These are phyloP conservation scores for Rhyacophila evoluta DNA, from an alignment of 2,888 invertebrate genomes.

Conservation along the genomic window DNA sequence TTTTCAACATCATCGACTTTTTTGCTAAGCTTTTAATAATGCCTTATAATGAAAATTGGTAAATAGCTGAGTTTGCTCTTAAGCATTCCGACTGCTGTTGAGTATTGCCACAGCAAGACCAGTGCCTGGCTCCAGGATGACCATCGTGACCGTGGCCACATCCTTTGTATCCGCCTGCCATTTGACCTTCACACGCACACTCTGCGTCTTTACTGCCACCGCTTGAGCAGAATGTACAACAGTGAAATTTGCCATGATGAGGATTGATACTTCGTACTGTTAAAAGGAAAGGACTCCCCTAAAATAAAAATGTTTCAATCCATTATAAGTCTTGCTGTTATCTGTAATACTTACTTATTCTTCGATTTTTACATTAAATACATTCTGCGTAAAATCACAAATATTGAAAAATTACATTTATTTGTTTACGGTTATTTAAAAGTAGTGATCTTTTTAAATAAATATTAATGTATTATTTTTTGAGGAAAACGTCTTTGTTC, in stretches of 20 bases:
- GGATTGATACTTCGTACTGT: constrained; percentile 73
- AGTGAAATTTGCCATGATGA: constrained; percentile 82
- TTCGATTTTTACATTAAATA: too few species aligned
- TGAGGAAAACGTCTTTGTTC: too few species aligned
- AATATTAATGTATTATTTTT: too few species aligned
- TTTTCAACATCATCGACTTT: too few species aligned
- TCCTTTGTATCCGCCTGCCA: constrained; percentile 81
- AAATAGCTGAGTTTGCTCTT: constrained; percentile 65
- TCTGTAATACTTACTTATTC: too few species aligned
- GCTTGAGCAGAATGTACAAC: constrained; percentile 86
- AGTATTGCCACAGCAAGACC: constrained; percentile 84
- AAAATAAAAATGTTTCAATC: constrained; percentile 56
- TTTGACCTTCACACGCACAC: constrained; percentile 80
- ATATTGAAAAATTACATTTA: too few species aligned
- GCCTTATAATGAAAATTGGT: constrained; percentile 70
- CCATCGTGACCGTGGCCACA: constrained; percentile 87
- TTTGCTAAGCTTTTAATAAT: neutral
- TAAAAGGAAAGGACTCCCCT: constrained; percentile 79
- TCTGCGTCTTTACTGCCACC: constrained; percentile 76
- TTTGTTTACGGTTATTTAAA: too few species aligned
- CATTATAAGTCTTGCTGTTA: too few species aligned
- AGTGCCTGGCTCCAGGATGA: constrained; percentile 83
- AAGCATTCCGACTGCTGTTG: constrained; percentile 74
- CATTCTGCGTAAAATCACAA: too few species aligned
- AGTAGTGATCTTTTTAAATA: too few species aligned